A percentile compares a stretch with the other conserved stretches of the same genome.
Conservation (phyloP, 1,140 invertebrate genomes). For the Plutomurus gul region DNA sequence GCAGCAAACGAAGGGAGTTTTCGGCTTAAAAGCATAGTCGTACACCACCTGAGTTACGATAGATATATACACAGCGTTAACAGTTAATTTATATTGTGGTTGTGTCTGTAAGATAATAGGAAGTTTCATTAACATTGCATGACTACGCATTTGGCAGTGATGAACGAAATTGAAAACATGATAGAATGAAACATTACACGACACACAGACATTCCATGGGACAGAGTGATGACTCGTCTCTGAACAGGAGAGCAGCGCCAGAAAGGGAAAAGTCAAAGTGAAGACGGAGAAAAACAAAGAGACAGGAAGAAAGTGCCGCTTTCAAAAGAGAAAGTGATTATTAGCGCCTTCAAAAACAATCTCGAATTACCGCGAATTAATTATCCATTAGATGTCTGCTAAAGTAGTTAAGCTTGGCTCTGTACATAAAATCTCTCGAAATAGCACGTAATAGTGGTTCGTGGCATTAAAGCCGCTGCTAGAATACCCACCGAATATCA, state of each 20-base stretch:
- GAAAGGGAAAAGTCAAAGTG: neutral
- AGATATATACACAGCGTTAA: no score
- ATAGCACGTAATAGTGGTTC: neutral
- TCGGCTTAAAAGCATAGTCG: no score
- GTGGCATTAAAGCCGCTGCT: neutral
- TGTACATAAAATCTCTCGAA: neutral
- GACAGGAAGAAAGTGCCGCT: neutral
- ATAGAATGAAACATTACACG: neutral
- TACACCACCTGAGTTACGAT: no score
- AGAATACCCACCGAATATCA: neutral
- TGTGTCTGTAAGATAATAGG: neutral
- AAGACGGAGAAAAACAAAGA: neutral
- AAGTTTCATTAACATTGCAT: neutral
- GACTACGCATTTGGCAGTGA: neutral
- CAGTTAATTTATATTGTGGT: neutral
- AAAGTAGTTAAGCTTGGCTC: neutral
- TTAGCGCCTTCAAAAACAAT: conserved; percentile 24
- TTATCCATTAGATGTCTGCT: conserved; percentile 4
- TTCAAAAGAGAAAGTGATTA: neutral
- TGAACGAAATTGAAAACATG: neutral
- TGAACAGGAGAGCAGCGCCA: neutral
- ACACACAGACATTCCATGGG: neutral
- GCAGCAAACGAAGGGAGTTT: no score
- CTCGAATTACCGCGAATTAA: conserved; percentile 9
- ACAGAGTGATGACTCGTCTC: no score